Evolutionary conservation across 2,113 vertebrate species (phyloP), one percentile per base, ranked within the genome.

Genomic region (Mola mola): DNA sequence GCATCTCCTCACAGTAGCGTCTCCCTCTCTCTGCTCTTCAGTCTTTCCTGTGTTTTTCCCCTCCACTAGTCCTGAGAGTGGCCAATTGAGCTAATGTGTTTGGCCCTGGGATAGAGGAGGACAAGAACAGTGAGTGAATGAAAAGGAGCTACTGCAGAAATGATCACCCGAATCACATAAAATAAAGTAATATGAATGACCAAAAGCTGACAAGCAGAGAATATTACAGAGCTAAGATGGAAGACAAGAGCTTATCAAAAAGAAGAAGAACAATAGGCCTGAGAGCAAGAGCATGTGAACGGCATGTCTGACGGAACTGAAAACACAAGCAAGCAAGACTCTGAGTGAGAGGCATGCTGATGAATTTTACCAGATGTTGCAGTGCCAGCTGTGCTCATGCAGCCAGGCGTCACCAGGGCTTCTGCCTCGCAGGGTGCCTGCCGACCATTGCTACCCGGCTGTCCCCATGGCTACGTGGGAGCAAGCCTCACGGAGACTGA

Each of bases 311-410:
- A 70, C 41, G 42, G 29, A 53, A 41, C 68, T 64, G 79, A 58
- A 78, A 74, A 65, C 51, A 40, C 66, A 78, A 83, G 82, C 80
- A 55, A 41, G 26, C 15, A 2, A n/a, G n/a, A 72, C 65, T 8
- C 40, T 62, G 68, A 15, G 33, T 15, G 37, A 63, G 65, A 20
- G 29, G 24, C 17, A 46, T 13, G 41, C 51, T 78, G 70, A 82
- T 85, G 81, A 80, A 73, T 78, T 69, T 64, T 19, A 59, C 70
- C 90, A 89, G 87, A 89, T 90, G 88, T 87, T 79, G 49, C 33
- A 4, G 67, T 67, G 84, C 87, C 87, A 90, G 90, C 83, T 90
- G 86, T 81, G 76, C 71, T 58, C 72, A 60, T 8, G 66, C 82
- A 80, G 82, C 78, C 83, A 72, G 76, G 81, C 70, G 4, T 85